These are phyloP conservation scores for Zenarchopterus dispar DNA, from an alignment of 2,797 vertebrate species.

Conservation along the genomic window DNA sequence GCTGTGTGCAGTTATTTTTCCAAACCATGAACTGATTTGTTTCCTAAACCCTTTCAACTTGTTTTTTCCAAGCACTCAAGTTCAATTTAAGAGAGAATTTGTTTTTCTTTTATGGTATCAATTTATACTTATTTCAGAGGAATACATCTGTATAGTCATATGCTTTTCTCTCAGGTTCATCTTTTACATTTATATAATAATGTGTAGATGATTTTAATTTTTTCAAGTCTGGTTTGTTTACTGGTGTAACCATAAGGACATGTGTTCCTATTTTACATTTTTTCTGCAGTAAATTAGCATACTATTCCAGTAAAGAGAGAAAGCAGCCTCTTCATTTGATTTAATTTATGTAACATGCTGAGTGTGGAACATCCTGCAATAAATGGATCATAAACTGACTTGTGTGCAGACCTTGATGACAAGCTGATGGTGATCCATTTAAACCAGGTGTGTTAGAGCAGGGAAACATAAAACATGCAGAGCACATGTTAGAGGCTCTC, in stretches of 20 bases:
- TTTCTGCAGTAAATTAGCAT: constrained; percentile 1
- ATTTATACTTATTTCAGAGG: background rate
- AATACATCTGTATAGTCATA: too few relatives aligned
- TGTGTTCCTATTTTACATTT: background rate
- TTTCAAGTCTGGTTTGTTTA: background rate
- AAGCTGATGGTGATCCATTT: too few relatives aligned
- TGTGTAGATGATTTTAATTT: background rate
- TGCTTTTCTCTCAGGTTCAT: too few relatives aligned
- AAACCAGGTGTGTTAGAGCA: too few relatives aligned
- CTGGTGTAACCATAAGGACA: background rate
- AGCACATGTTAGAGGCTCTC: too few relatives aligned
- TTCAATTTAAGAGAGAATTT: constrained; percentile 4
- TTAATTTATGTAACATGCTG: too few relatives aligned
- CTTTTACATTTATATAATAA: background rate
- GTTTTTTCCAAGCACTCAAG: constrained; percentile 10
- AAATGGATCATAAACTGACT: background rate
- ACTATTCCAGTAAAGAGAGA: constrained; percentile 7
- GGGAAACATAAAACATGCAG: too few relatives aligned
- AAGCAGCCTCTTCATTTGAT: constrained; percentile 7
- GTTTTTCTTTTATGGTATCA: background rate
- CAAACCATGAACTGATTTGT: constrained; percentile 11
- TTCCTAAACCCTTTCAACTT: background rate
- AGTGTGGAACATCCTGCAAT: background rate
- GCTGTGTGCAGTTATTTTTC: too few relatives aligned
- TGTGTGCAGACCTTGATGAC: background rate